Conservation (phyloP, 2,888 invertebrate species). For the Latheticus oryzae region DNA sequence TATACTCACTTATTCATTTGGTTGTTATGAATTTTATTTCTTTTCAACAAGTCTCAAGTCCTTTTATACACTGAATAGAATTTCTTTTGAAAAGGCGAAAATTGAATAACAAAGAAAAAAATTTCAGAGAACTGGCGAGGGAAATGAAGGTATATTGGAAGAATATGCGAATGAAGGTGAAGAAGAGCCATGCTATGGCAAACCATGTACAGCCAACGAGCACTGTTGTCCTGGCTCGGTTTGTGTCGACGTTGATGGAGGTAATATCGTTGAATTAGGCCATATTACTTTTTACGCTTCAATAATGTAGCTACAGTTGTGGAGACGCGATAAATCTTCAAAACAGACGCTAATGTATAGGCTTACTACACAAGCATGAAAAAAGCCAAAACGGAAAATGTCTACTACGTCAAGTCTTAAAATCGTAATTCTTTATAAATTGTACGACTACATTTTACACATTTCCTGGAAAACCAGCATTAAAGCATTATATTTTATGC, state of each 20-base stretch:
- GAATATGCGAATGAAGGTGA: conserved; percentile 67
- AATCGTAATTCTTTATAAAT: no score
- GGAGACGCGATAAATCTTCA: conserved; percentile 19
- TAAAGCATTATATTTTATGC: no score
- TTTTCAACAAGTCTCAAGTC: no score
- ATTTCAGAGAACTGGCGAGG: conserved; percentile 58
- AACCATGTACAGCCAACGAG: conserved; percentile 80
- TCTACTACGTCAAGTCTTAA: no score
- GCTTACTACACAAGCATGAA: no score
- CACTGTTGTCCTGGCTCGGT: conserved; percentile 87
- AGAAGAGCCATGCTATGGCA: conserved; percentile 82
- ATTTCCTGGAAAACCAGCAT: no score
- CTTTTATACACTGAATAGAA: no score
- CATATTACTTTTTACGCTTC: conserved; percentile 21
- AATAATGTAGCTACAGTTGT: conserved; percentile 11
- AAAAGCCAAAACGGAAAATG: no score
- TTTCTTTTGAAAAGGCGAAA: not conserved
- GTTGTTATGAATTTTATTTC: no score
- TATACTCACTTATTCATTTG: no score
- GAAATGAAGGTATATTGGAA: conserved; percentile 60
- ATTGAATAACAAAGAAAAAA: no score
- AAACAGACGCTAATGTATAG: conserved; percentile 17
- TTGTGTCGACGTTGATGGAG: conserved; percentile 76
- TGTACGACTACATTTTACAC: no score
- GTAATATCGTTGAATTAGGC: conserved; percentile 60